A percentile compares a stretch with the other conserved stretches of the same genome.
phyloP scores from a whole-genome alignment of 2,888 invertebrate species.

The Oxyteleia sp. region DNA sequence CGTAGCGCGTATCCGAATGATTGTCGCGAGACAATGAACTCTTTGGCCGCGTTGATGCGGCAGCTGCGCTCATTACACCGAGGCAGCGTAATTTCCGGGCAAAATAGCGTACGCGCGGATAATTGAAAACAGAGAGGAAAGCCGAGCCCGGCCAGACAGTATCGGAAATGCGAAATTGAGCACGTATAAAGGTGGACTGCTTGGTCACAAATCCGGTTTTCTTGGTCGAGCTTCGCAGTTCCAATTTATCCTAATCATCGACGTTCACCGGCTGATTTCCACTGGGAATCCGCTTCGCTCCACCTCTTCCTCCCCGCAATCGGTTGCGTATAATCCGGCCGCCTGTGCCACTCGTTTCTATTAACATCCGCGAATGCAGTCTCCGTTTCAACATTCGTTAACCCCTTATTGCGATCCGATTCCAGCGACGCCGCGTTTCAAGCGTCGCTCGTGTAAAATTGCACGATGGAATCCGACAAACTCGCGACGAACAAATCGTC shows the following conservation, averaged over 20 bases:
- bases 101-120: slow-evolving; percentile 76
- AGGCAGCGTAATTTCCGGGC: slow-evolving; percentile 71
- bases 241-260: slow-evolving; percentile 84
- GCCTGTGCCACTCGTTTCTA: not conserved
- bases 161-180: slow-evolving; percentile 82
- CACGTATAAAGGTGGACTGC: slow-evolving; percentile 78
- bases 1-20: slow-evolving; percentile 37
- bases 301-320: not conserved
- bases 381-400: slow-evolving; percentile 5
- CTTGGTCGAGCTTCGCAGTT: slow-evolving; percentile 70
- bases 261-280: slow-evolving; percentile 80
- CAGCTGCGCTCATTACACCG: slow-evolving; percentile 72
- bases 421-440: too few species aligned
- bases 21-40: slow-evolving; percentile 75
- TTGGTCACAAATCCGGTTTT: slow-evolving; percentile 73
- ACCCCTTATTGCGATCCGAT: slow-evolving; percentile 11
- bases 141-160: slow-evolving; percentile 75
- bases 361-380: slow-evolving; percentile 10
- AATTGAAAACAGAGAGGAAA: slow-evolving; percentile 77
- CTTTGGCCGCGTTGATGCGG: slow-evolving; percentile 69
- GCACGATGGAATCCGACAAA: slow-evolving; percentile 3
- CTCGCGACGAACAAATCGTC: not conserved
- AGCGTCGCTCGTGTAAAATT: slow-evolving; percentile 20
- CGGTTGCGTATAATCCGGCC: slow-evolving; percentile 13
- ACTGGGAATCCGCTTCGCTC: slow-evolving; percentile 75